Conservation (phyloP, 2,113 vertebrate species). For the Panthera uncia region DNA sequence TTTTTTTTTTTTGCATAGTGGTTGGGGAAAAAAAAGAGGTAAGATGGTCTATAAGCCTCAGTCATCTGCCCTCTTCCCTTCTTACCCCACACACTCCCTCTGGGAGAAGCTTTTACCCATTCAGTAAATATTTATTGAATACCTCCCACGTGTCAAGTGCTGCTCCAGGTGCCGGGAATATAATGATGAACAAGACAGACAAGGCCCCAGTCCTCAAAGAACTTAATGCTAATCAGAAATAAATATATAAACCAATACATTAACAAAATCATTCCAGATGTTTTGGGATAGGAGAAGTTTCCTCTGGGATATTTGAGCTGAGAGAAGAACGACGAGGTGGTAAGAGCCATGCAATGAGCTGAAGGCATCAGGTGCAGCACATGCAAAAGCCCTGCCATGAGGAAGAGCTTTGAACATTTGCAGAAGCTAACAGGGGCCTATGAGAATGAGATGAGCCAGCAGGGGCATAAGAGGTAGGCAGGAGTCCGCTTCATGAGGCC, state of each 20-base stretch:
- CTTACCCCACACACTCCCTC: not conserved
- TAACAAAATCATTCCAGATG: not conserved
- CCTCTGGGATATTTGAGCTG: not conserved
- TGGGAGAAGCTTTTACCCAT: not conserved
- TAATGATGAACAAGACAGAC: not conserved
- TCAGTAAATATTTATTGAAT: not conserved
- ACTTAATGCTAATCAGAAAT: not conserved
- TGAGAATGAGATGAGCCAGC: not conserved
- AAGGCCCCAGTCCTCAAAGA: not conserved
- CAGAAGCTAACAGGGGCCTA: not conserved
- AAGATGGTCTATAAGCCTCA: not conserved
- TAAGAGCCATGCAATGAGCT: not conserved
- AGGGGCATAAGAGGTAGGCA: not conserved
- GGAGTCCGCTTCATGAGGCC: not conserved
- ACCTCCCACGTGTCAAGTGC: not conserved
- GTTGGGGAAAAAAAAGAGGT: not conserved
- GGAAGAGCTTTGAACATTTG: not conserved
- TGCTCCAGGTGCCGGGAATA: not conserved
- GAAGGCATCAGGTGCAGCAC: not conserved
- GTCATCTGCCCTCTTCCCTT: not conserved
- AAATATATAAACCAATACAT: not conserved
- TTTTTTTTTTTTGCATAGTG: not conserved
- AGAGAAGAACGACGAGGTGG: not conserved
- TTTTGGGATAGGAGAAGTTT: not conserved
- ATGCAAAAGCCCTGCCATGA: not conserved